Percentiles rank a stretch among this genome's conserved stretches.
Evolutionary conservation across 35 echinoderm and acorn worm species (phyloP).

Genomic region (Antedon bifida): DNA sequence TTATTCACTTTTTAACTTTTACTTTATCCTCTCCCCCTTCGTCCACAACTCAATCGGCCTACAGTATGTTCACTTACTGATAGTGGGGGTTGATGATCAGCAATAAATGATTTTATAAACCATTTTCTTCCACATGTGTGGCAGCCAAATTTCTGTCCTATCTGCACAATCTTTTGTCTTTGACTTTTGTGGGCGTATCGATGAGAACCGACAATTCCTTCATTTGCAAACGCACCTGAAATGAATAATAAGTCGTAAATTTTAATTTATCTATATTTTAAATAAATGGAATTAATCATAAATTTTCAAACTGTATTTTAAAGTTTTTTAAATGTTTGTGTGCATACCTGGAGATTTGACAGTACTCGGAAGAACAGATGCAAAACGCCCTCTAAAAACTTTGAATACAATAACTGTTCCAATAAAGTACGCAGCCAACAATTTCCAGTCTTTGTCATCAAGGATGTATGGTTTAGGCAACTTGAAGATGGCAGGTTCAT

Average conservation of each 20-base stretch:
- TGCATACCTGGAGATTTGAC: slow-evolving; percentile 31
- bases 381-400: slow-evolving; percentile 27
- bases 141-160: slow-evolving; percentile 59
- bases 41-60: too few relatives aligned
- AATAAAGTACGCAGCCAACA: neutral
- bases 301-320: too few relatives aligned
- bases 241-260: neutral
- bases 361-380: slow-evolving; percentile 45
- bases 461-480: neutral
- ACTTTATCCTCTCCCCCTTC: too few relatives aligned
- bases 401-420: slow-evolving; percentile 20
- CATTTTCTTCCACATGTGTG: slow-evolving; percentile 66
- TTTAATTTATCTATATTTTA: neutral
- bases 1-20: too few relatives aligned
- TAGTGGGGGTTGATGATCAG: slow-evolving; percentile 88
- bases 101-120: slow-evolving; percentile 42
- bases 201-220: slow-evolving; percentile 27
- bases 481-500: neutral
- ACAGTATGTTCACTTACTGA: slow-evolving; percentile 31
- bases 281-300: too few relatives aligned
- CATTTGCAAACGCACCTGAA: slow-evolving; percentile 61
- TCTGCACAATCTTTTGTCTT: slow-evolving; percentile 12
- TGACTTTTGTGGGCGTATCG: slow-evolving; percentile 59
- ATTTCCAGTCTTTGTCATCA: neutral
- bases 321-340: too few relatives aligned